Conservation (phyloP, 1,140 invertebrate genomes). For the Hyles euphorbiae region DNA sequence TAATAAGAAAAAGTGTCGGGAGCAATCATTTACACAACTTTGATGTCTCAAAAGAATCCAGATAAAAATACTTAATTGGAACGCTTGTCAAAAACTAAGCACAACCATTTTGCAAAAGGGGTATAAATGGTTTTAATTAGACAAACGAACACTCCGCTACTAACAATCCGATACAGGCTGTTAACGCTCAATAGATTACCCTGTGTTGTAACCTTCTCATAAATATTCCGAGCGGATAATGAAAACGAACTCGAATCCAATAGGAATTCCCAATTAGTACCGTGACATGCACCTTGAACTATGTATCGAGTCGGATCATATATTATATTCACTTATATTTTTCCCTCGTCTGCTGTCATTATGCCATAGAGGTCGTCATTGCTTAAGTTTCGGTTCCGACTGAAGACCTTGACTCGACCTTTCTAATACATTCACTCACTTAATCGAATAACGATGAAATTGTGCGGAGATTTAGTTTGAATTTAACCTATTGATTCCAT, state of each 20-base stretch:
- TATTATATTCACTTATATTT: not conserved
- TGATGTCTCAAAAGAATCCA: too few relatives aligned
- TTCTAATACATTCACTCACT: constrained; percentile 43
- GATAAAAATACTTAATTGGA: too few relatives aligned
- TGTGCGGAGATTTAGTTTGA: not conserved
- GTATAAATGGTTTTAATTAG: too few relatives aligned
- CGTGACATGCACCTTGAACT: constrained; percentile 17
- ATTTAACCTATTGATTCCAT: not conserved
- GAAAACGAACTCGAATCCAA: not conserved
- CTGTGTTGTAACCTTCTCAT: too few relatives aligned
- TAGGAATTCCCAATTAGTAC: constrained; percentile 13
- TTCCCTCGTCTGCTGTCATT: not conserved
- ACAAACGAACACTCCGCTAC: too few relatives aligned
- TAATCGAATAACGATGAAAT: constrained; percentile 15
- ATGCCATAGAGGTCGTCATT: constrained; percentile 25
- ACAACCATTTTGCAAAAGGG: too few relatives aligned
- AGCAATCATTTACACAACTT: too few relatives aligned
- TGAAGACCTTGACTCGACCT: constrained; percentile 39
- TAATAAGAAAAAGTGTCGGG: too few relatives aligned
- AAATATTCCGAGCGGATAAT: not conserved
- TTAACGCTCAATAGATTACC: too few relatives aligned
- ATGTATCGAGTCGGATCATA: constrained; percentile 7
- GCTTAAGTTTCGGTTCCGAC: constrained; percentile 22
- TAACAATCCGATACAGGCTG: too few relatives aligned
- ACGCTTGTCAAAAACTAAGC: too few relatives aligned